These are phyloP conservation scores for Agrochola lychnidis DNA, from an alignment of 2,888 invertebrate species.

Conservation along the genomic window DNA sequence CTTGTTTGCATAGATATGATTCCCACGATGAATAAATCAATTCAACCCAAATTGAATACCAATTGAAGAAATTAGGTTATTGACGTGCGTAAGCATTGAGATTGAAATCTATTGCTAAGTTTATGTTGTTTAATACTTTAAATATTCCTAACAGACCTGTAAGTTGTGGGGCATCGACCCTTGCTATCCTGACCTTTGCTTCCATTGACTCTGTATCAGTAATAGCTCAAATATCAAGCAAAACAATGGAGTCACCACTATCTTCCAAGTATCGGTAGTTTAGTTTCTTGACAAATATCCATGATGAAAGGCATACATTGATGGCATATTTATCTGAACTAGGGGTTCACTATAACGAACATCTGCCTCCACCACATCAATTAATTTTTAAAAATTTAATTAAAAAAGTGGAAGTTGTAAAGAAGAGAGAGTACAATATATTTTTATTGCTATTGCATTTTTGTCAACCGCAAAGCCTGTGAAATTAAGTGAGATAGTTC, in stretches of 20 bases:
- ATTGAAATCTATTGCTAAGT: constrained; percentile 41
- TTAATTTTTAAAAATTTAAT: too few species aligned
- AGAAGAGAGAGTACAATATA: neutral
- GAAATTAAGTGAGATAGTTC: neutral
- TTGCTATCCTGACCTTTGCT: neutral
- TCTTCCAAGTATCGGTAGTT: neutral
- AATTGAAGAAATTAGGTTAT: constrained; percentile 61
- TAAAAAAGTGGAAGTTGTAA: too few species aligned
- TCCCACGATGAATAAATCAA: constrained; percentile 52
- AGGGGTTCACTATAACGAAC: neutral
- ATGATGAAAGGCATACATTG: too few species aligned
- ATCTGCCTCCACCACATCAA: too few species aligned
- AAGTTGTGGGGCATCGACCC: constrained; percentile 11
- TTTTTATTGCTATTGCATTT: neutral
- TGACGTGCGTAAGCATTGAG: constrained; percentile 37
- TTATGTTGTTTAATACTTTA: constrained; percentile 6
- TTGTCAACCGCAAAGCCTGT: too few species aligned
- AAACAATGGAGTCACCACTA: neutral
- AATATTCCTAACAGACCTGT: constrained; percentile 15
- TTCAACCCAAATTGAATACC: constrained; percentile 54
- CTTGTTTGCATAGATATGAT: constrained; percentile 1
- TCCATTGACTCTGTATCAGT: neutral
- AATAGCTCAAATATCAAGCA: neutral
- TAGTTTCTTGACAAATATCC: too few species aligned
- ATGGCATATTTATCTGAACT: neutral